Base-by-base conservation (phyloP, 1,140 invertebrate species). In the Scaptomyza hsui region DNA sequence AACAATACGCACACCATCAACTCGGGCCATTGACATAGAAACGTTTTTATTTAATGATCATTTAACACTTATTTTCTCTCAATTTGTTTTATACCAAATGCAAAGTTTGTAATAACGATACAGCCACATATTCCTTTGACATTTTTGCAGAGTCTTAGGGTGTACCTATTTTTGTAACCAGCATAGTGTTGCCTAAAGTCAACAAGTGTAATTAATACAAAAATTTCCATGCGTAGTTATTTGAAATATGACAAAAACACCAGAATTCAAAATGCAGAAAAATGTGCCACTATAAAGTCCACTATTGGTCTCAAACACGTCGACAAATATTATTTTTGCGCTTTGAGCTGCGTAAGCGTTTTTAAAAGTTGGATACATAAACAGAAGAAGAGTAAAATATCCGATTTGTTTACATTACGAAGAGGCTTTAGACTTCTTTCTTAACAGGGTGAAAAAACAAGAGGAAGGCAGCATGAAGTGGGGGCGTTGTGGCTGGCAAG, bases 391-490 rank as follows among this genome's bases (percentile, higher is more conserved):
- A 29, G 1, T 29, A 29, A 26, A 45, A 26, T 55, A 67, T 32
- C 19, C 7, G 65, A 57, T 70, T 86, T 83, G 80, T 83, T 83
- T 86, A 83, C 80, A 83, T 86, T 83, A 74, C 6, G 44, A 32
- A 15, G 24, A 42, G 44, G 51, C 44, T 12, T 63, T 19, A 19
- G 13, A 4, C 7, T 15, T 61, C 57, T 37, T 41, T 60, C 21
- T 61, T 15, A 9, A 12, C 39, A 6, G 48, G n/a, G 39, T 53
- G 15, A 24, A 48, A 21, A 63, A 49, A 64, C 56, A 19, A 47
- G 37, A 39, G 29, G 61, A 37, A 44, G 21, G 37, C 3, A 29
- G 10, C 41, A 12, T 37, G 35, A 7, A 32, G 48, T 41, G 61
- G 76, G 68, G 49, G 72, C 52, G 51, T 61, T 29, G 48, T 49